A percentile compares a stretch with the other conserved stretches of the same genome.
phyloP scores from a whole-genome alignment of 2,797 vertebrate genomes.

The Psittacula echo region DNA sequence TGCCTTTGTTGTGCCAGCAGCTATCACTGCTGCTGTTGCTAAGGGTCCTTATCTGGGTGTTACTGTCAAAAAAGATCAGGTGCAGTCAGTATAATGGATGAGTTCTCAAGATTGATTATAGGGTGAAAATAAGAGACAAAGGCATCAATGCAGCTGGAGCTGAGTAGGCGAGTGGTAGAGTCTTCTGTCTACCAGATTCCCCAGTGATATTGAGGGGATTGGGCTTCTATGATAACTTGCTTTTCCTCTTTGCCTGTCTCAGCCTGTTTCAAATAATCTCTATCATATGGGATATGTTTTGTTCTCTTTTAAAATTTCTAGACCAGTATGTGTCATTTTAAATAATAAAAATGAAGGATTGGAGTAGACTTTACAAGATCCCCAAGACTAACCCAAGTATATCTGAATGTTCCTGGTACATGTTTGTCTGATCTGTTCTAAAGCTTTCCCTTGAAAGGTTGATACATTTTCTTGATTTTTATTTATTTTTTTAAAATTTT shows the following conservation, averaged over 20 bases:
- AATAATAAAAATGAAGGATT: neutral
- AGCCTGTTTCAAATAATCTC: neutral
- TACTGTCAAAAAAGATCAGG: neutral
- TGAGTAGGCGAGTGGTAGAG: neutral
- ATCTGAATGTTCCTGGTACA: neutral
- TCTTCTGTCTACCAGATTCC: neutral
- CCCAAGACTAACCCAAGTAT: neutral
- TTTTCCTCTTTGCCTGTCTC: neutral
- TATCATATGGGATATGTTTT: neutral
- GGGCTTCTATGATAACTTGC: neutral
- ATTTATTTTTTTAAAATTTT: no score
- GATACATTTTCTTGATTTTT: neutral
- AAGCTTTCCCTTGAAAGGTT: neutral
- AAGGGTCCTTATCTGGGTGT: slow-evolving; percentile 19
- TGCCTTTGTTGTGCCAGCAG: slow-evolving; percentile 30
- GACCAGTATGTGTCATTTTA: neutral
- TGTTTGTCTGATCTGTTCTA: neutral
- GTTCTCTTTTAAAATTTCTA: neutral
- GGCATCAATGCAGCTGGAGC: neutral
- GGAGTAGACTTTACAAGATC: neutral
- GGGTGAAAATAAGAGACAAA: neutral
- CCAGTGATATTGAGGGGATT: neutral
- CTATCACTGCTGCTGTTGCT: slow-evolving; percentile 21
- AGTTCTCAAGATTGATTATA: neutral
- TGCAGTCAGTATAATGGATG: neutral